These are phyloP conservation scores for Andrena fulva DNA, from an alignment of 2,888 invertebrate species.

Conservation along the genomic window DNA sequence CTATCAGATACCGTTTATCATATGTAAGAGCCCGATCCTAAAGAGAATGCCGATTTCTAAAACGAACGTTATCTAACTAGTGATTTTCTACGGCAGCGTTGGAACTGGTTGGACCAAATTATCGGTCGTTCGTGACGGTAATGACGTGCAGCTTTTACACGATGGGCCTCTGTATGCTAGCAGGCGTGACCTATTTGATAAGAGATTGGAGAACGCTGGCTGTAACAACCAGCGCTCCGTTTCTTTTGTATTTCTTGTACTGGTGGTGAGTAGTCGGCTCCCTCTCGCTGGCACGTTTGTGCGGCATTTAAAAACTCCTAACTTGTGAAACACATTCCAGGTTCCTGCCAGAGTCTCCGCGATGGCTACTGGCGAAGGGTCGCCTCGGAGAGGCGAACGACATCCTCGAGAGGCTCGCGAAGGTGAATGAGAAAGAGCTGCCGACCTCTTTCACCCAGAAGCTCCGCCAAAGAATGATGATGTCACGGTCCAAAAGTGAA, in stretches of 20 bases:
- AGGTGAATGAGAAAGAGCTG: conserved; percentile 91
- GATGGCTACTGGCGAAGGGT: conserved; percentile 95
- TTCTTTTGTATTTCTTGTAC: conserved; percentile 93
- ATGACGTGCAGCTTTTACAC: conserved; percentile 97
- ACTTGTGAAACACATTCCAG: conserved; percentile 75
- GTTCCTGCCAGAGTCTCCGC: conserved; percentile 95
- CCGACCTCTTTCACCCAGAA: conserved; percentile 91
- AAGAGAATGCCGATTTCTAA: neutral
- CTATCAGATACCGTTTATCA: conserved; percentile 97
- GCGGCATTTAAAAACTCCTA: neutral
- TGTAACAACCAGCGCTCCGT: conserved; percentile 93
- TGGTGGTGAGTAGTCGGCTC: conserved; percentile 87
- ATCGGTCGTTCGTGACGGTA: conserved; percentile 96
- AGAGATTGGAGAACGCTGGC: conserved; percentile 94
- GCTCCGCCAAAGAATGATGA: conserved; percentile 90
- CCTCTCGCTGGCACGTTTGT: too few species aligned
- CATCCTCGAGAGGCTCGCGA: conserved; percentile 92
- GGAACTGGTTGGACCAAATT: conserved; percentile 96
- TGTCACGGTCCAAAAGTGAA: conserved; percentile 87
- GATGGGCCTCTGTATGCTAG: conserved; percentile 92
- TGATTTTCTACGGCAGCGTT: conserved; percentile 88
- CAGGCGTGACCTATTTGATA: conserved; percentile 93
- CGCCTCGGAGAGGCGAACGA: conserved; percentile 92
- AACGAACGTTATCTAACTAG: neutral
- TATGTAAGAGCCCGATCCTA: conserved; percentile 87